A percentile compares a stretch with the other conserved stretches of the same genome.
These are phyloP conservation scores for Toxonevra muliebris DNA, from an alignment of 2,888 invertebrate genomes.

Conservation along the genomic window DNA sequence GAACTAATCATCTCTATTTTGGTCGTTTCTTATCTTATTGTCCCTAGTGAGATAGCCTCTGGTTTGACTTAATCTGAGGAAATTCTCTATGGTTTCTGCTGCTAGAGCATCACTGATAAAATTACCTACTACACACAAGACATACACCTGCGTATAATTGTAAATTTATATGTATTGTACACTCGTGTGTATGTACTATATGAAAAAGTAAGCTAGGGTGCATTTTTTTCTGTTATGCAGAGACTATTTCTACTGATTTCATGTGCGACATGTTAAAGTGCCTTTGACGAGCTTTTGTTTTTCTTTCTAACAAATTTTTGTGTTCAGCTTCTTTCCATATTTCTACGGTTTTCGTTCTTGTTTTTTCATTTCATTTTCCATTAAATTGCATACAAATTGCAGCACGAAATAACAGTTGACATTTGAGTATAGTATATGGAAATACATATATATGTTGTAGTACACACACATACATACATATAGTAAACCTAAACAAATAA, in stretches of 20 bases:
- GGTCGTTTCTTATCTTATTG: too few species aligned
- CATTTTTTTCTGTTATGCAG: too few species aligned
- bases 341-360: constrained; percentile 27
- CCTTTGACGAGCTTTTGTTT: constrained; percentile 53
- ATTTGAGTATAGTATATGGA: constrained; percentile 34
- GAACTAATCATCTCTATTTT: too few species aligned
- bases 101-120: too few species aligned
- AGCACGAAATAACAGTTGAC: constrained; percentile 44
- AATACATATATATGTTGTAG: constrained; percentile 10
- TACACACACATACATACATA: constrained; percentile 13
- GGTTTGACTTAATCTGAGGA: too few species aligned
- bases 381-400: constrained; percentile 46
- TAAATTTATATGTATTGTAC: too few species aligned
- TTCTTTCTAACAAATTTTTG: constrained; percentile 20
- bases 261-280: constrained; percentile 48
- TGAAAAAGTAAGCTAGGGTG: not conserved
- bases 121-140: too few species aligned
- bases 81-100: too few species aligned
- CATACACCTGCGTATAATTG: too few species aligned
- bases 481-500: constrained; percentile 21
- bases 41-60: too few species aligned
- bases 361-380: constrained; percentile 32
- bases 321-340: constrained; percentile 15
- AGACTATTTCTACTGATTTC: constrained; percentile 3
- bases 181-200: too few species aligned